Evolutionary conservation across 2,888 invertebrate genomes (phyloP).

Genomic region (Blera fallax): DNA sequence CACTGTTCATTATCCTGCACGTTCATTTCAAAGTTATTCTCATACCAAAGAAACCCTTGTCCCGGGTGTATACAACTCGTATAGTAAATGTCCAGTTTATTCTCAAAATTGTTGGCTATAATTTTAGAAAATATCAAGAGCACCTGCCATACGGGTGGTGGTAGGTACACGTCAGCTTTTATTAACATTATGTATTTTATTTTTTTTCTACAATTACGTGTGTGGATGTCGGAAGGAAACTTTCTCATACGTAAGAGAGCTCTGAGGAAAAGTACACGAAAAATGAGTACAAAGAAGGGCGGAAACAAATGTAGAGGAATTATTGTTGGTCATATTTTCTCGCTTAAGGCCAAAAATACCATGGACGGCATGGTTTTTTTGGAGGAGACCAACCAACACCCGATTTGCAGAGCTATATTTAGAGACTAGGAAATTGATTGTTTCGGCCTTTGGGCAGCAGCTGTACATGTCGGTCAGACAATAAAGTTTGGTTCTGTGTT

Average conservation of each 20-base stretch:
- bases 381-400: not conserved
- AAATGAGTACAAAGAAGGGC: not conserved
- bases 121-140: slow-evolving; percentile 34
- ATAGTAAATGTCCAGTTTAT: slow-evolving; percentile 19
- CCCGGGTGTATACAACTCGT: not conserved
- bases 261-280: not conserved
- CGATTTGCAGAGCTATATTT: slow-evolving; percentile 22
- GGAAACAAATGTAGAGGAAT: slow-evolving; percentile 9
- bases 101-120: slow-evolving; percentile 27
- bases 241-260: not conserved
- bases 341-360: slow-evolving; percentile 9
- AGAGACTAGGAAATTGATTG: slow-evolving; percentile 36
- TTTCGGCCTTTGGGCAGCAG: slow-evolving; percentile 31
- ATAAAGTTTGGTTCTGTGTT: slow-evolving; percentile 22
- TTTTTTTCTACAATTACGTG: not conserved
- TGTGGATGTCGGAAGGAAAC: not conserved
- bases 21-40: not conserved
- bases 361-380: not conserved
- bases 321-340: slow-evolving; percentile 32
- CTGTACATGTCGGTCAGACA: slow-evolving; percentile 31
- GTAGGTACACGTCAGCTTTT: slow-evolving; percentile 10
- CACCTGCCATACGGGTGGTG: slow-evolving; percentile 17
- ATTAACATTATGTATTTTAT: slow-evolving; percentile 14
- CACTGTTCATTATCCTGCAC: not conserved
- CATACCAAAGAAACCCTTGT: not conserved